phyloP scores from a whole-genome alignment of 2,113 vertebrate genomes.

The Ailurus styani region DNA sequence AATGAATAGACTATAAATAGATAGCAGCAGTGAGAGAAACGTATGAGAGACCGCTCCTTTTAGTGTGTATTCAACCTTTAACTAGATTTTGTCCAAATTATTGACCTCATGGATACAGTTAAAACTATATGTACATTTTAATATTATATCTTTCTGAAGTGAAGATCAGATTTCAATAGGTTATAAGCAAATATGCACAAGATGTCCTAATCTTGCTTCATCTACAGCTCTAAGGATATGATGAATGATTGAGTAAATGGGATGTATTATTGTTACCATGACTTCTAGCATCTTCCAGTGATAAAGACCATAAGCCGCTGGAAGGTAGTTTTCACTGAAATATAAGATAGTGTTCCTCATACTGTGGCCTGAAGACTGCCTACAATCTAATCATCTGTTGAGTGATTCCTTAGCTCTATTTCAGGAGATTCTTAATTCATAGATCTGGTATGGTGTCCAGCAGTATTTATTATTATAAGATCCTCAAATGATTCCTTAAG shows the following conservation, averaged over 20 bases:
- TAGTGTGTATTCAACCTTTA: background rate
- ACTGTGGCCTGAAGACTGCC: background rate
- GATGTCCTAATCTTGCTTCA: background rate
- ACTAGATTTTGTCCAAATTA: background rate
- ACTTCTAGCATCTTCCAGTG: background rate
- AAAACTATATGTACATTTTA: background rate
- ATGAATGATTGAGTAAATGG: background rate
- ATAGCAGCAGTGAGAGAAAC: background rate
- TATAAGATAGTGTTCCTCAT: background rate
- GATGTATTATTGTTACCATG: background rate
- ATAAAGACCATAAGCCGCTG: background rate
- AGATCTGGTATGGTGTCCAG: background rate
- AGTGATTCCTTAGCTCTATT: background rate
- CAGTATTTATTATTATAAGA: background rate
- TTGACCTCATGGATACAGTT: background rate
- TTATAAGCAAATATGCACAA: background rate
- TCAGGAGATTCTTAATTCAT: background rate
- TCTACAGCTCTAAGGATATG: background rate
- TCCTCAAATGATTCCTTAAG: background rate
- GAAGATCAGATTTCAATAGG: background rate
- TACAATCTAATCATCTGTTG: background rate
- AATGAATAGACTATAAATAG: background rate
- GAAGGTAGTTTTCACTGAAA: background rate
- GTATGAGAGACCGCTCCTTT: background rate
- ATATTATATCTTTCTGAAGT: background rate